Evolutionary conservation across 2,797 vertebrate species (phyloP).

Genomic region (Meriones psammophilus): DNA sequence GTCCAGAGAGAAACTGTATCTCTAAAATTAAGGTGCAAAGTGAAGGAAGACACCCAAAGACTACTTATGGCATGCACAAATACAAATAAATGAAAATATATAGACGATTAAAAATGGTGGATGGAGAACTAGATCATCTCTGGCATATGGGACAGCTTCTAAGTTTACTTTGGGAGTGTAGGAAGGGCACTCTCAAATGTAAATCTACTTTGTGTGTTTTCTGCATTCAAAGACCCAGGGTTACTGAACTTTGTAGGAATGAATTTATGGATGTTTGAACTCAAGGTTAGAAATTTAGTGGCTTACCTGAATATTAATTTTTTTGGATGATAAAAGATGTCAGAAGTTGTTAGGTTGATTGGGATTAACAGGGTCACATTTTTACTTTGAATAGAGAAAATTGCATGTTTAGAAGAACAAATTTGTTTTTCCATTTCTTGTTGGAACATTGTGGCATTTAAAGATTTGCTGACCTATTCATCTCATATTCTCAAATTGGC

Average conservation of each 20-base stretch:
- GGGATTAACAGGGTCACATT: constrained; percentile 65
- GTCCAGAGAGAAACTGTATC: neutral
- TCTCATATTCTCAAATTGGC: neutral
- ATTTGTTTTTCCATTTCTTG: constrained; percentile 64
- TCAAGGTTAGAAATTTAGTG: constrained; percentile 70
- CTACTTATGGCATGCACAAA: neutral
- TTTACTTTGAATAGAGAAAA: constrained; percentile 72
- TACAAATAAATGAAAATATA: neutral
- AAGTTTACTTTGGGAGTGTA: neutral
- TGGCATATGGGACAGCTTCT: neutral
- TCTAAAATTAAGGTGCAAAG: neutral
- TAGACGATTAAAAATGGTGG: neutral
- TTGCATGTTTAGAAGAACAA: constrained; percentile 61
- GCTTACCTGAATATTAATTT: constrained; percentile 66
- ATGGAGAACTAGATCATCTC: neutral
- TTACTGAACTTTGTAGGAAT: constrained; percentile 48
- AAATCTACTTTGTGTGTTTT: neutral
- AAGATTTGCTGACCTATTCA: constrained; percentile 30
- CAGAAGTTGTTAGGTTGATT: constrained; percentile 62
- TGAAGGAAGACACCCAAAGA: neutral
- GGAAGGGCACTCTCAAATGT: neutral
- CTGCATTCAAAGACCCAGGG: neutral
- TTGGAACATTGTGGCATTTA: constrained; percentile 51
- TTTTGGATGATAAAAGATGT: constrained; percentile 65
- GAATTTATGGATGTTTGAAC: constrained; percentile 61